A percentile compares a stretch with the other conserved stretches of the same genome.
Evolutionary conservation across 2,113 vertebrate species (phyloP).

Genomic region (Hippocampus abdominalis): DNA sequence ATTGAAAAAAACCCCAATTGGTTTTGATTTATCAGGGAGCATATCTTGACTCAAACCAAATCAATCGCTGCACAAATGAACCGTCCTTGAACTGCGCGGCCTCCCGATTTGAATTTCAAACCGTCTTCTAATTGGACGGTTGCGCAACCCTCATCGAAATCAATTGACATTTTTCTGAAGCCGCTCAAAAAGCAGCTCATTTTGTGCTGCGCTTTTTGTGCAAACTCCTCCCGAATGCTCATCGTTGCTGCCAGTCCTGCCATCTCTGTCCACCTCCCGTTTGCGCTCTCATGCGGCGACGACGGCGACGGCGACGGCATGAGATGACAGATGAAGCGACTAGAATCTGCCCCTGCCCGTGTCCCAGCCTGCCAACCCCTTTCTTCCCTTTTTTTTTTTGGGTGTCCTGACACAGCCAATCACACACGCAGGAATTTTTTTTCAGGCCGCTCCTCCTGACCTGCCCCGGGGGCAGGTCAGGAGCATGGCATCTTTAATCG

Average conservation of each 20-base stretch:
- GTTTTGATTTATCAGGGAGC: too few species aligned
- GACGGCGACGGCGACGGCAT: conserved; percentile 48
- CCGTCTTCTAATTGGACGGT: too few species aligned
- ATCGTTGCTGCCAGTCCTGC: background rate
- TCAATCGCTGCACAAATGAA: too few species aligned
- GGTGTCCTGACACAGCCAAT: conserved; percentile 44
- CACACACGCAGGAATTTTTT: conserved; percentile 29
- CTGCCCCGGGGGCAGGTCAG: conserved; percentile 63
- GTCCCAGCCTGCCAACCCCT: conserved; percentile 32
- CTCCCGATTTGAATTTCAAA: too few species aligned
- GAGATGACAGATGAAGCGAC: conserved; percentile 57
- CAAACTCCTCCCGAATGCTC: background rate
- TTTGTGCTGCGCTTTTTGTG: background rate
- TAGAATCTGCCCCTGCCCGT: conserved; percentile 38
- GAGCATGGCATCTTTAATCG: conserved; percentile 60
- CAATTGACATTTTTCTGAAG: background rate
- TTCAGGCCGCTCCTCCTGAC: conserved; percentile 63
- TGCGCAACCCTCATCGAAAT: too few species aligned
- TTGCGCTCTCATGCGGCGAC: conserved; percentile 32
- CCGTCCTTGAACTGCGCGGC: too few species aligned
- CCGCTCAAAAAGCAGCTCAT: background rate
- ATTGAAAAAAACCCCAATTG: too few species aligned
- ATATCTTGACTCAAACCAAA: too few species aligned
- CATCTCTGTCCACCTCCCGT: conserved; percentile 24
- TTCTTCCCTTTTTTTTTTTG: background rate